Evolutionary conservation across 2,797 vertebrate genomes (phyloP), one percentile per base, ranked within the genome.

Genomic region (Rhynchonycteris naso): DNA sequence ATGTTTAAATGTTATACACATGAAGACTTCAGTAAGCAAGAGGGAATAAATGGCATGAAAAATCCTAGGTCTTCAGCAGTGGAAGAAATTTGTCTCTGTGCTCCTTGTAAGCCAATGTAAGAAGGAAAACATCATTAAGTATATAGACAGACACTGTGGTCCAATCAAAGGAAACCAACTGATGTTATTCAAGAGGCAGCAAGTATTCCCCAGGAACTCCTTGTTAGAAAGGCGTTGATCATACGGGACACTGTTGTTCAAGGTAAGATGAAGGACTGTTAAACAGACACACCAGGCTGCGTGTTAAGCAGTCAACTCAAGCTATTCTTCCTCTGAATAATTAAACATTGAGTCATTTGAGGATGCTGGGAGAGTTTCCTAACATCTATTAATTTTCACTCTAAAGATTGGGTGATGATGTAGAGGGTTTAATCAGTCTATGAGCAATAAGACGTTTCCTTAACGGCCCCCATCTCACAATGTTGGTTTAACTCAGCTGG

Each of bases 371-470:
- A 63, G 26, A 71, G 13, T 80, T 79, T 76, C 58, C 47, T n/a
- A 78, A 80, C 10, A 76, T 74, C 54, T 75, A 21, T 54, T 69
- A 30, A 86, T 75, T 72, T 90, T 83, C 79, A 66, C 33, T 50
- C 83, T 95, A 91, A 61, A 94, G 79, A 74, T 24, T 52, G 21
- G 33, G 35, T 65, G 74, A 88, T 58, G 30, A 69, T 33, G 2
- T 83, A 30, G 24, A 75, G 33, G 16, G 61, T 92, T 82, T 86
- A 97, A 97, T 97, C 96, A 97, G 90, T 88, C 56, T 85, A 16
- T 15, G 96, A 97, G 96, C 95, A 97, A 95, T 75, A 72, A 93
- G 90, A 79, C 93, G 94, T 97, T 93, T 97, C 82, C 91, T 96
- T 95, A 96, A 59, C 50, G 83, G 91, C 71, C 26, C 72, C 97